phyloP scores from a whole-genome alignment of 1,140 invertebrate species.

The Aphelenchoides avenae region DNA sequence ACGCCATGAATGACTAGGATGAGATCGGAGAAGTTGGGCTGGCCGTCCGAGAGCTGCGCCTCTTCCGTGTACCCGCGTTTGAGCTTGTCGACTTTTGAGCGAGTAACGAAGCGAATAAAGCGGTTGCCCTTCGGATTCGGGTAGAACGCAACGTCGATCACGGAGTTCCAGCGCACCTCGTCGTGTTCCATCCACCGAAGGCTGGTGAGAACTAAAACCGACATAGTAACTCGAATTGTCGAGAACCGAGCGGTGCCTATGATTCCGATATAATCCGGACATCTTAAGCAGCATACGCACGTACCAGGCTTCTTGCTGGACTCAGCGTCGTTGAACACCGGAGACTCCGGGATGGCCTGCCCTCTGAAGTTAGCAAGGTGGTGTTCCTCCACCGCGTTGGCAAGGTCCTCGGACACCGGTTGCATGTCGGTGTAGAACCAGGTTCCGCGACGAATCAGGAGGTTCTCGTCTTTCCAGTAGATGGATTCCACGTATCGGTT shows the following conservation, averaged over 20 bases:
- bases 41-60: constrained; percentile 36
- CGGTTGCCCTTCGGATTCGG: constrained; percentile 37
- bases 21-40: constrained; percentile 48
- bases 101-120: constrained; percentile 40
- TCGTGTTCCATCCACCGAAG: constrained; percentile 48
- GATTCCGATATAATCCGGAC: background rate
- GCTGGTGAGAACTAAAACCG: constrained; percentile 50
- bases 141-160: constrained; percentile 46
- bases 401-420: constrained; percentile 46
- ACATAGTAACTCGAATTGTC: background rate
- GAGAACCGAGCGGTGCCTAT: background rate
- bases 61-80: constrained; percentile 43
- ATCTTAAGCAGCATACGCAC: constrained; percentile 2
- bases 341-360: constrained; percentile 55
- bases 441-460: constrained; percentile 48
- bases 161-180: constrained; percentile 57
- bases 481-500: too few relatives aligned
- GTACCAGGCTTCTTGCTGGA: constrained; percentile 55
- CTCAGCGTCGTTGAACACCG: constrained; percentile 55
- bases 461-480: constrained; percentile 54
- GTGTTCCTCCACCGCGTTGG: constrained; percentile 52
- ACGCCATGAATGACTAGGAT: constrained; percentile 59
- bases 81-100: constrained; percentile 18
- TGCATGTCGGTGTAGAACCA: constrained; percentile 55
- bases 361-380: constrained; percentile 52